These are phyloP conservation scores for Reinhardtius hippoglossoides DNA, from an alignment of 2,113 vertebrate species.

Conservation along the genomic window DNA sequence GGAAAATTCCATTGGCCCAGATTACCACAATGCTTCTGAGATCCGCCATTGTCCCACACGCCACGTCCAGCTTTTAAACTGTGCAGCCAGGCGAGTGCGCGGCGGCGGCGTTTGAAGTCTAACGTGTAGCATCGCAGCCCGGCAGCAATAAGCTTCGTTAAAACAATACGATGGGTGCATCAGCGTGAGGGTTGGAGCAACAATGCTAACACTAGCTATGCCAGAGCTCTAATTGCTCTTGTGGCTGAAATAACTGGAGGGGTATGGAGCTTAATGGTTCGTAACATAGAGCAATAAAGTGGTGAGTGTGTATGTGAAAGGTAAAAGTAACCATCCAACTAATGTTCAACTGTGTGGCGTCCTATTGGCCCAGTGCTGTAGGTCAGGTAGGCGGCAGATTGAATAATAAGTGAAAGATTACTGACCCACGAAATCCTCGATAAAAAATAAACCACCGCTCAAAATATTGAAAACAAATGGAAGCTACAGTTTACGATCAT, in stretches of 20 bases:
- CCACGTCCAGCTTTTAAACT: conserved; percentile 67
- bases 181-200: conserved; percentile 40
- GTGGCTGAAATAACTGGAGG: conserved; percentile 54
- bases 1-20: conserved; percentile 75
- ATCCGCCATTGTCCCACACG: conserved; percentile 67
- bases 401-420: background rate
- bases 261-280: conserved; percentile 42
- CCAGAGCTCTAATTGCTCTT: conserved; percentile 27
- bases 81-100: conserved; percentile 70
- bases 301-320: conserved; percentile 39
- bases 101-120: conserved; percentile 59
- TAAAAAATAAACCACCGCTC: too few relatives aligned
- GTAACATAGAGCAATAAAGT: conserved; percentile 39
- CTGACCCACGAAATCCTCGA: too few relatives aligned
- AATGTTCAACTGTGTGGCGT: background rate
- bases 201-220: conserved; percentile 33
- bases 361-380: background rate
- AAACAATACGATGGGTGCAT: conserved; percentile 52
- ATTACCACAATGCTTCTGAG: conserved; percentile 60
- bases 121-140: background rate
- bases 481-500: too few relatives aligned
- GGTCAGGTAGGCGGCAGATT: background rate
- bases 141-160: conserved; percentile 17
- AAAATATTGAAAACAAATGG: too few relatives aligned
- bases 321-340: conserved; percentile 28